Conservation (phyloP, 2,888 invertebrate species). For the Caenorhabditis plicata region DNA sequence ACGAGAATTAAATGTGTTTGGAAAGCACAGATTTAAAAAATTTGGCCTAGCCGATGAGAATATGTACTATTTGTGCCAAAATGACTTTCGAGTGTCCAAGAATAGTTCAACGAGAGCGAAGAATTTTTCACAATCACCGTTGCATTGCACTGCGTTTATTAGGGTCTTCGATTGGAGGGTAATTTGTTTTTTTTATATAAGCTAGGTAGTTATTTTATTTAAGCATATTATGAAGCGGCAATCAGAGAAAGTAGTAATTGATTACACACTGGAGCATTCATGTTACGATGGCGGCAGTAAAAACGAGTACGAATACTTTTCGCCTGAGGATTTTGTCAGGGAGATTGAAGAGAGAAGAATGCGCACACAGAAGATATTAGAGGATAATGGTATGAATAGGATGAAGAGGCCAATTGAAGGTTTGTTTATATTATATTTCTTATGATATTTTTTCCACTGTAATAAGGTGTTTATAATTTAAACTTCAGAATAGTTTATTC, state of each 20-base stretch:
- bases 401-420: conserved; percentile 10
- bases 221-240: conserved; percentile 29
- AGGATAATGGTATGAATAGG: not conserved
- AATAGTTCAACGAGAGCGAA: conserved; percentile 16
- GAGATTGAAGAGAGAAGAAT: conserved; percentile 17
- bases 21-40: conserved; percentile 21
- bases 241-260: conserved; percentile 14
- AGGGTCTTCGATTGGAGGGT: conserved; percentile 41
- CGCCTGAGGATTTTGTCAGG: conserved; percentile 13
- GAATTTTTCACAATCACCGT: conserved; percentile 8
- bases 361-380: conserved; percentile 10
- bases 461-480: too few species aligned
- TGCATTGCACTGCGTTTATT: conserved; percentile 45
- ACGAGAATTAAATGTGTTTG: conserved; percentile 25
- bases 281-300: conserved; percentile 9
- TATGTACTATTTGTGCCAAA: conserved; percentile 44
- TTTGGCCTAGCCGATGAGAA: conserved; percentile 42
- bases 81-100: conserved; percentile 31
- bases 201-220: conserved; percentile 1
- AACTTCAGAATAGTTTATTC: too few species aligned
- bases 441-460: too few species aligned
- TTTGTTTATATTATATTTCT: not conserved
- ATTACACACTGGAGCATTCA: conserved; percentile 39
- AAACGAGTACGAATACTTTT: not conserved
- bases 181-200: not conserved